Conservation (phyloP, 2,113 vertebrate genomes). For the Ornithorhynchus anatinus region DNA sequence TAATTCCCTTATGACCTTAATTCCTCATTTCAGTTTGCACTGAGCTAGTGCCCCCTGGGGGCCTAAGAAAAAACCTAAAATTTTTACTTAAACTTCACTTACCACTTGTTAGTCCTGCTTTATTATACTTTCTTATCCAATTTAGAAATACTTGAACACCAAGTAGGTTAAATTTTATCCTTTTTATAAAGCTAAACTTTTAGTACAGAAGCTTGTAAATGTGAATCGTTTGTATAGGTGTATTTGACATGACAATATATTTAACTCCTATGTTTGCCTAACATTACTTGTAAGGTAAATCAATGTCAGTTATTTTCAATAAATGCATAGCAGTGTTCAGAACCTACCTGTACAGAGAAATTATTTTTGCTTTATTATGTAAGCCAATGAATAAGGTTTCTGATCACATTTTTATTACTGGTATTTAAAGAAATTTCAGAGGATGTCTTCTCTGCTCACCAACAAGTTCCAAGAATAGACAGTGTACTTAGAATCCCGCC, state of each 20-base stretch:
- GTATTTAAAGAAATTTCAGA: conserved; percentile 11
- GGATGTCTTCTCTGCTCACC: neutral
- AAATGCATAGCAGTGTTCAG: neutral
- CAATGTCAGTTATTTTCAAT: conserved; percentile 24
- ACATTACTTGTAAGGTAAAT: conserved; percentile 26
- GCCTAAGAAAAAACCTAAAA: neutral
- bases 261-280: conserved; percentile 36
- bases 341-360: neutral
- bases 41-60: neutral
- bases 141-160: conserved; percentile 46
- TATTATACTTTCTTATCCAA: neutral
- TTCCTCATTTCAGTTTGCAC: conserved; percentile 26
- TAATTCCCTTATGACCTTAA: conserved; percentile 6
- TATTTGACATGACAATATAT: conserved; percentile 67
- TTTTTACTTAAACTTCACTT: conserved; percentile 2
- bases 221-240: conserved; percentile 66
- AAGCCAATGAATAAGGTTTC: neutral
- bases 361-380: neutral
- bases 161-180: conserved; percentile 26
- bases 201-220: conserved; percentile 60
- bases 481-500: neutral
- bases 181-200: conserved; percentile 38
- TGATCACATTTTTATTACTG: conserved; percentile 21
- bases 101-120: neutral
- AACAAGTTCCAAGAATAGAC: neutral